Evolutionary conservation across 2,888 invertebrate genomes (phyloP), one percentile per base, ranked within the genome.

Genomic region (Stenurella melanura): DNA sequence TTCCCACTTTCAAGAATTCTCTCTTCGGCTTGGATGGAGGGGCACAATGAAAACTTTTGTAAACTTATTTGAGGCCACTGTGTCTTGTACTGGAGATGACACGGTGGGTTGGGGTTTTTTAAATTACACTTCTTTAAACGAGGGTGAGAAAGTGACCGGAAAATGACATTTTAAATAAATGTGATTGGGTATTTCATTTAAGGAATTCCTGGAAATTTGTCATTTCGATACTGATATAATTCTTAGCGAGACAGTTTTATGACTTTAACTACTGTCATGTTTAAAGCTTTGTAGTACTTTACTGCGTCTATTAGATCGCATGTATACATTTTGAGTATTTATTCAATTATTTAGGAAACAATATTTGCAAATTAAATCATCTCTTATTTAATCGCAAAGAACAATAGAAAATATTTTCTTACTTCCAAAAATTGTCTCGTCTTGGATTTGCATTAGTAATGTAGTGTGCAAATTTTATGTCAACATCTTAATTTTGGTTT

Each of bases 131-230:
- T 87, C 84, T 84, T 85, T 79, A 78, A 75, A 78, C 78, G 78
- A 81, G 83, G 81, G 81, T 81, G 81, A 68, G 57, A 81, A 80
- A 81, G 81, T 81, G 81, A 81, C 81, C 81, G 81, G 79, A 81
- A 81, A 81, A 81, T 81, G 86, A 87, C 86, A 85, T 88, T 88
- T 88, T 87, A 88, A 88, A 88, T 87, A 87, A 88, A 88, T 87
- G 87, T 83, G 85, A 86, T 86, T 85, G 87, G 86, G 86, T 87
- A 85, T 87, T 85, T 85, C 85, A 85, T 86, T 85, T 84, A 85
- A 84, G 74, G 77, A 61, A 58, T 66, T 57, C 79, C 81, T 75
- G 79, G 79, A 80, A 84, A 84, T 85, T 85, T 84, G 83, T 85
- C 85, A 84, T 83, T 83, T 77, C 69, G 80, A 73, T 68, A 73